Percentiles rank a stretch among this genome's conserved stretches.
Evolutionary conservation across 2,113 vertebrate species (phyloP).

Genomic region (Catagonus wagneri): DNA sequence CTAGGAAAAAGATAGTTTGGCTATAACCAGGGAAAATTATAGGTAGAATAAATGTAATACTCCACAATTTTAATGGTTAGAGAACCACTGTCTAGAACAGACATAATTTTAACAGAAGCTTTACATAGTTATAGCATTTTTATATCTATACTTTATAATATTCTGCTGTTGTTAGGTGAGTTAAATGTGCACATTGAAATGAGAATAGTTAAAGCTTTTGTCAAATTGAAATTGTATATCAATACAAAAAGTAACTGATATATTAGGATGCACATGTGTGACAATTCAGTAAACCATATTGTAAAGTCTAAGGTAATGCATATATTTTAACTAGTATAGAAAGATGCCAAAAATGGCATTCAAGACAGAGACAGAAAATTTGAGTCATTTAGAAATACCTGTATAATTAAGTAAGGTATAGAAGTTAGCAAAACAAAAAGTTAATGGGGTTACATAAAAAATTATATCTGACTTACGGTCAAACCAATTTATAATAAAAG

Average conservation of each 20-base stretch:
- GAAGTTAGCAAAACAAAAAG: background rate
- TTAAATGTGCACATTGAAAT: background rate
- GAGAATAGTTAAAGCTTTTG: background rate
- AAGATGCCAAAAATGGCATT: slow-evolving; percentile 14
- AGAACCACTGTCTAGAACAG: background rate
- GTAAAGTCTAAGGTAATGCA: background rate
- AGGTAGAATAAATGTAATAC: background rate
- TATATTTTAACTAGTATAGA: background rate
- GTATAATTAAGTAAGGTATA: background rate
- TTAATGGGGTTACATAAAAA: slow-evolving; percentile 19
- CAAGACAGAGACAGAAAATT: background rate
- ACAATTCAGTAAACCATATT: background rate
- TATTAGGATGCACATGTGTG: background rate
- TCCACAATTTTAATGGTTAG: background rate
- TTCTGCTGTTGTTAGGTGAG: background rate
- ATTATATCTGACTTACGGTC: background rate
- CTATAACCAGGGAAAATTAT: background rate
- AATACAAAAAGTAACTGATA: background rate
- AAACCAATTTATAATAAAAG: slow-evolving; percentile 50
- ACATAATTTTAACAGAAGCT: background rate
- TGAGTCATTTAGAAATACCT: background rate
- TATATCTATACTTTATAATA: background rate
- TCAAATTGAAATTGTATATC: background rate
- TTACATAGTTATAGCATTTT: background rate
- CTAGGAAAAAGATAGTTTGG: background rate